Evolutionary conservation across 2,113 vertebrate genomes (phyloP), one percentile per base, ranked within the genome.

Genomic region (Myrmophylax atrothorax): DNA sequence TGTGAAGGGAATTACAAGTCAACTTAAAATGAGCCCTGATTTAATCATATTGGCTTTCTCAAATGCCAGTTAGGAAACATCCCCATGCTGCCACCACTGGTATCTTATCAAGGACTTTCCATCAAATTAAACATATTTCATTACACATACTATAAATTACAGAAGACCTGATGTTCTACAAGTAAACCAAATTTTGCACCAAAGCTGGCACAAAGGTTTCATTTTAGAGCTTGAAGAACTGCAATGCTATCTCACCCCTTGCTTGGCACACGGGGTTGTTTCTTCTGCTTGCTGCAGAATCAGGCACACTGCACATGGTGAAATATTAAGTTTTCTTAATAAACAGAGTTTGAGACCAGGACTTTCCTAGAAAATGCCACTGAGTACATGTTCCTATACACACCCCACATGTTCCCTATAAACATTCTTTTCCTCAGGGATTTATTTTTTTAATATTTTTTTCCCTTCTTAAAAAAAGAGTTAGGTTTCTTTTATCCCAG

Each of bases 401-500:
- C 40, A 63, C 10, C 49, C 77, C 58, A 68, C 6, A 18, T 64
- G 44, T 87, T 68, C 33, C 44, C 52, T 60, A 74, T 88, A 83
- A 88, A 87, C 38, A 74, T 95, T 94, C 85, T 80, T 94, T 73
- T 78, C 85, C 79, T 79, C 59, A 28, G 58, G 31, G 50, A 83
- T 40, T n/a, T n/a, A n/a, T 59, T 38, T 60, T 35, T 47, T 38
- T 26, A 7, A 0, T 24, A 42, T 46, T 14, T 37, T 66, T 40
- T 76, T 23, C 8, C 14, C 35, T 86, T 37, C 77, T 72, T 90
- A 80, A 91, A 42, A 73, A 83, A 95, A 95, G 83, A 58, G 83
- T 33, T 76, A 94, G 84, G 46, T 82, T 93, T 96, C 97, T 98
- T 98, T 98, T 92, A 98, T 96, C 96, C 94, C 87, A 89, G 97